Percentiles rank a stretch among this genome's conserved stretches.
phyloP scores from a whole-genome alignment of 2,888 invertebrate species.

The Metallyticus violacea region DNA sequence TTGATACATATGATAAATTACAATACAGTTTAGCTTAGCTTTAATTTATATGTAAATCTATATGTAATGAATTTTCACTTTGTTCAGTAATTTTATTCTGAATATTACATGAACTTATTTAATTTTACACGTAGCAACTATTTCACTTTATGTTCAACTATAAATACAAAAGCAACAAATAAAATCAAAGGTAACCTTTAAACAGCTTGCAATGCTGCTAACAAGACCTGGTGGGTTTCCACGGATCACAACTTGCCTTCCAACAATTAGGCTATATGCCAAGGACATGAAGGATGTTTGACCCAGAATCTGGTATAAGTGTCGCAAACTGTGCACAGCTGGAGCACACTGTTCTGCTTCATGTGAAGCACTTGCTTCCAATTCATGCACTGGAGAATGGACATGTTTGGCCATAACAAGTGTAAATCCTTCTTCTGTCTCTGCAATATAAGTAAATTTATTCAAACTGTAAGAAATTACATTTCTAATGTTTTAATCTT shows the following conservation, averaged over 20 bases:
- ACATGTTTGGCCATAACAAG: conserved; percentile 36
- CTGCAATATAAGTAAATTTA: conserved; percentile 26
- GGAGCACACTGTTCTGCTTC: conserved; percentile 40
- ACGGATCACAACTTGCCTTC: conserved; percentile 27
- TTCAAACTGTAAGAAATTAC: background rate
- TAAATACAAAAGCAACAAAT: too few relatives aligned
- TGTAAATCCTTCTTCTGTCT: conserved; percentile 45
- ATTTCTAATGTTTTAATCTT: too few relatives aligned
- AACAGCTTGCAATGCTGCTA: conserved; percentile 16
- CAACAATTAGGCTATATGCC: conserved; percentile 27
- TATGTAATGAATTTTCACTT: too few relatives aligned
- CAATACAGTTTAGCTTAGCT: too few relatives aligned
- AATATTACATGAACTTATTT: too few relatives aligned
- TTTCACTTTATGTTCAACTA: too few relatives aligned
- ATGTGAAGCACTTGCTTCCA: conserved; percentile 42
- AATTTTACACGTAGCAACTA: too few relatives aligned
- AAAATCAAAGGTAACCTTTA: conserved; percentile 28
- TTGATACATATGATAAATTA: too few relatives aligned
- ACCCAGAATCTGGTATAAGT: conserved; percentile 36
- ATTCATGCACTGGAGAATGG: conserved; percentile 10
- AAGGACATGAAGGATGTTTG: conserved; percentile 22
- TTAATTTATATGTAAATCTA: too few relatives aligned
- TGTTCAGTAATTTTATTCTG: too few relatives aligned
- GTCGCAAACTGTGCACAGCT: conserved; percentile 37
- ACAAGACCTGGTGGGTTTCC: conserved; percentile 25